phyloP scores from a whole-genome alignment of 2,888 invertebrate species.

The Glaucopsyche alexis region DNA sequence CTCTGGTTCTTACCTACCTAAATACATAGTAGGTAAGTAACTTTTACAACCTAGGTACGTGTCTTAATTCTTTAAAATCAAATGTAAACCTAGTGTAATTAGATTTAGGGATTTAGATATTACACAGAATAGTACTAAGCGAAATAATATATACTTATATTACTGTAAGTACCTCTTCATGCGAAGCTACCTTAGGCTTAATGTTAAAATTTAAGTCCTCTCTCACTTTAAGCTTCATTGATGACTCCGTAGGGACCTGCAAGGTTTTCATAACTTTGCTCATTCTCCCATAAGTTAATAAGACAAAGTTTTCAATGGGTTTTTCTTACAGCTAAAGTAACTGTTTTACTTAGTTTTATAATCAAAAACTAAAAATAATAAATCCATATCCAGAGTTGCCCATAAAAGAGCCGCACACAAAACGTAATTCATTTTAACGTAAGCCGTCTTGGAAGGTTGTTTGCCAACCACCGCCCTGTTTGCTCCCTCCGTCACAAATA shows the following conservation, averaged over 20 bases:
- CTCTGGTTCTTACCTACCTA: too few species aligned
- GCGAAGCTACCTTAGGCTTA: not conserved
- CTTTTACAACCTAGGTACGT: too few species aligned
- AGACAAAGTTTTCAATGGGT: not conserved
- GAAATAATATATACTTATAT: not conserved
- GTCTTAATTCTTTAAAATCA: too few species aligned
- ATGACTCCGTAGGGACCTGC: not conserved
- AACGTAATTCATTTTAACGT: constrained; percentile 54
- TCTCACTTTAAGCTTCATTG: constrained; percentile 2
- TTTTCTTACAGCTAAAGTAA: too few species aligned
- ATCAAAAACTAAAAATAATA: not conserved
- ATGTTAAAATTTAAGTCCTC: not conserved
- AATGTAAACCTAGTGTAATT: too few species aligned
- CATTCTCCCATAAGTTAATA: not conserved
- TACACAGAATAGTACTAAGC: not conserved
- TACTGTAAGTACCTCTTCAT: not conserved
- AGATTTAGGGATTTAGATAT: not conserved
- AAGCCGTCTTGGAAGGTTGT: constrained; percentile 53
- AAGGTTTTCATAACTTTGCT: constrained; percentile 8
- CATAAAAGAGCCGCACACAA: constrained; percentile 27
- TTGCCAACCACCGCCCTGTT: constrained; percentile 51
- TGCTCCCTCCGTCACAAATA: constrained; percentile 56
- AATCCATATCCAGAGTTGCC: constrained; percentile 15
- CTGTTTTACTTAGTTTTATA: not conserved
- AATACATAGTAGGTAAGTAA: too few species aligned